A percentile compares a stretch with the other conserved stretches of the same genome.
These are phyloP conservation scores for Momotus momota DNA, from an alignment of 2,797 vertebrate species.

Conservation along the genomic window DNA sequence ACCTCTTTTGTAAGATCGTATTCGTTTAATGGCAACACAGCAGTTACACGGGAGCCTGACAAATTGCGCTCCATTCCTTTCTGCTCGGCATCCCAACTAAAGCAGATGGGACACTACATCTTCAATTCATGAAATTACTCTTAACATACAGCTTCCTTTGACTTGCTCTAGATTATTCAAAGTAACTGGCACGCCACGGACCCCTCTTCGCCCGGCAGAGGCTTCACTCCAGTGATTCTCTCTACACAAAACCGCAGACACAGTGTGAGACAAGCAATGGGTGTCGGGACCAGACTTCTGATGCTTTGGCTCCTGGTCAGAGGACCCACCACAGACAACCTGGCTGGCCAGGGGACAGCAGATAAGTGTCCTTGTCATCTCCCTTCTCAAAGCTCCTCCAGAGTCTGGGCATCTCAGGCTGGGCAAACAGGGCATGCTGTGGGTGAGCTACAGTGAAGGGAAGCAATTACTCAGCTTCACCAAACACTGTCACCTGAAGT, in stretches of 20 bases:
- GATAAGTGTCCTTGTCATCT: accelerated
- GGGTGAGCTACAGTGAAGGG: not conserved
- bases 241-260: not conserved
- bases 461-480: not conserved
- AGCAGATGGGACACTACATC: slow-evolving; percentile 38
- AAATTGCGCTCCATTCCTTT: slow-evolving; percentile 12
- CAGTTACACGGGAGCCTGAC: slow-evolving; percentile 42
- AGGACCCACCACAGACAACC: not conserved
- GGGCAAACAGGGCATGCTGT: not conserved
- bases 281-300: not conserved
- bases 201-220: accelerated
- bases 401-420: accelerated
- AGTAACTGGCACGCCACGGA: not conserved
- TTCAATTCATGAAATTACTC: slow-evolving; percentile 8
- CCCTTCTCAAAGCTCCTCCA: not conserved
- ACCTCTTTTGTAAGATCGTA: slow-evolving; percentile 55
- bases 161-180: slow-evolving; percentile 20
- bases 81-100: slow-evolving; percentile 14
- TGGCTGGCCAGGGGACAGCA: not conserved
- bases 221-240: not conserved
- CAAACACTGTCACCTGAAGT: not conserved
- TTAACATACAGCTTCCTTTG: slow-evolving; percentile 20
- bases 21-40: slow-evolving; percentile 61
- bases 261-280: not conserved
- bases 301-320: no score